Conservation (phyloP, 2,113 vertebrate species). For the Glaucidium brasilianum region DNA sequence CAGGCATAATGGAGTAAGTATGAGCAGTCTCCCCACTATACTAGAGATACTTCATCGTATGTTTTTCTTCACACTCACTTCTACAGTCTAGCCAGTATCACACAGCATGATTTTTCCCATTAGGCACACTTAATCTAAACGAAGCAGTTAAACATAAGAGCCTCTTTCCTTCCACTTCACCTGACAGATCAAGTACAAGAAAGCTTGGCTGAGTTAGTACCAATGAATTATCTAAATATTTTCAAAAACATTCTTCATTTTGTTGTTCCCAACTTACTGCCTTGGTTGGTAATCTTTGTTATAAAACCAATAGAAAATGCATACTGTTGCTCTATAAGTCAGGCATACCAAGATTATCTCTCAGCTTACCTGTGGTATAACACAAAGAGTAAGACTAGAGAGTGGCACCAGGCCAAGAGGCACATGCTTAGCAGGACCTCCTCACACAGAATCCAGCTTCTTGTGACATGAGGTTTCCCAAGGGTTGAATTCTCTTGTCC, state of each 20-base stretch:
- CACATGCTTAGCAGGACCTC: background rate
- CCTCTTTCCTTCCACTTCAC: background rate
- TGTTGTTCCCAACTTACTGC: background rate
- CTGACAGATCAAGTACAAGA: background rate
- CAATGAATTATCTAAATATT: background rate
- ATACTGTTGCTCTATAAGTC: background rate
- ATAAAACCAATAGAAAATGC: background rate
- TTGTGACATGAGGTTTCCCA: accelerated
- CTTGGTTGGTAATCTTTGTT: background rate
- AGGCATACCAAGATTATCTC: background rate
- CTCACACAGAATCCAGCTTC: background rate
- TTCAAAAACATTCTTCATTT: background rate
- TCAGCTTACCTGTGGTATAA: background rate
- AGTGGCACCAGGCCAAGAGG: background rate
- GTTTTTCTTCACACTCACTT: background rate
- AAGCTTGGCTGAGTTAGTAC: background rate
- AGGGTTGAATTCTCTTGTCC: background rate
- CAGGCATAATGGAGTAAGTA: background rate
- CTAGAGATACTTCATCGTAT: background rate
- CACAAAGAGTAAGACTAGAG: background rate
- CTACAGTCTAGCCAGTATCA: background rate
- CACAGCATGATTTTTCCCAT: background rate
- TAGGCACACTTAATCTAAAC: background rate
- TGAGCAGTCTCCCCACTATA: background rate
- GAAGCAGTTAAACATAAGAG: background rate